Conservation (phyloP, 2,888 invertebrate genomes). For the Lymantria monacha region DNA sequence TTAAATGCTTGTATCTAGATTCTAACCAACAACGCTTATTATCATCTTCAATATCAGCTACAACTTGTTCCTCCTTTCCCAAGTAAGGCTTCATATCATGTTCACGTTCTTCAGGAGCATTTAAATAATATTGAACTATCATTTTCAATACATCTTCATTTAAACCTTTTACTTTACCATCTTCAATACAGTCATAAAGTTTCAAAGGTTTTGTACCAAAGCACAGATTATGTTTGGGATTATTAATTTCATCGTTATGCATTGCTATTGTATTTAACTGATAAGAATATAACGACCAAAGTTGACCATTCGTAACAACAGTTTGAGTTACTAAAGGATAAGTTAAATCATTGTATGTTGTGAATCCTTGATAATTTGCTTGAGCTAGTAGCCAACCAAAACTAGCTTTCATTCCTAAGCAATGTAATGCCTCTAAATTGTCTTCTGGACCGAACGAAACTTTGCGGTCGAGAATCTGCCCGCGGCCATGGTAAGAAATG, state of each 20-base stretch:
- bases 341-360: conserved; percentile 93
- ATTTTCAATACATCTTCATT: conserved; percentile 90
- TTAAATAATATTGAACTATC: conserved; percentile 88
- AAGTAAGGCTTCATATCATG: conserved; percentile 89
- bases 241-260: conserved; percentile 84
- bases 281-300: conserved; percentile 93
- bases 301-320: conserved; percentile 92
- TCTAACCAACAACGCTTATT: conserved; percentile 88
- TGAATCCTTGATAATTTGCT: conserved; percentile 94
- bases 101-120: conserved; percentile 84
- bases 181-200: conserved; percentile 88
- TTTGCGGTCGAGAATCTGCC: conserved; percentile 78
- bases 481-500: conserved; percentile 87
- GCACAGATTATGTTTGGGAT: conserved; percentile 89
- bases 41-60: conserved; percentile 86
- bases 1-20: conserved; percentile 84
- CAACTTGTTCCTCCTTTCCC: conserved; percentile 74
- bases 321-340: conserved; percentile 96
- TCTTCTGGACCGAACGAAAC: conserved; percentile 78
- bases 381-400: conserved; percentile 91
- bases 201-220: conserved; percentile 88
- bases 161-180: conserved; percentile 88
- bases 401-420: conserved; percentile 89
- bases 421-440: conserved; percentile 84
- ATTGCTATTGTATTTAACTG: conserved; percentile 93